phyloP scores from a whole-genome alignment of 2,888 invertebrate species.

The Hipparchia sbordonii region DNA sequence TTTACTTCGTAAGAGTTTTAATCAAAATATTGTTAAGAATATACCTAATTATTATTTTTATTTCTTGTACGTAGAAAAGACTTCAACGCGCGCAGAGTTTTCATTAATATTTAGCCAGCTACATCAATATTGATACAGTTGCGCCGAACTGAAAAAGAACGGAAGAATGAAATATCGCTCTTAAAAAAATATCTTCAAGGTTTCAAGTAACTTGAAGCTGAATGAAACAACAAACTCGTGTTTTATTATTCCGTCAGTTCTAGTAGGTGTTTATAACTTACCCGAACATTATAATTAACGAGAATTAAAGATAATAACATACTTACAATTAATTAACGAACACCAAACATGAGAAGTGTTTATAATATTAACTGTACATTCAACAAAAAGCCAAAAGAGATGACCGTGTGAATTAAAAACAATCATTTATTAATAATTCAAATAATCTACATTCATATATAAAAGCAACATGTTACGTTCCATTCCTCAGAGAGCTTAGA shows the following conservation, averaged over 20 bases:
- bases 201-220: neutral
- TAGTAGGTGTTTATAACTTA: slow-evolving; percentile 9
- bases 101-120: neutral
- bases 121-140: slow-evolving; percentile 7
- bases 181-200: neutral
- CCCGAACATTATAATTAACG: slow-evolving; percentile 1
- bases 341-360: slow-evolving; percentile 3
- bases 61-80: slow-evolving; percentile 50
- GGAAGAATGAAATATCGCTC: neutral
- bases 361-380: slow-evolving; percentile 4
- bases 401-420: slow-evolving; percentile 4
- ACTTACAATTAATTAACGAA: neutral
- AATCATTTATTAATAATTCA: slow-evolving; percentile 1
- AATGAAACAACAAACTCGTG: neutral
- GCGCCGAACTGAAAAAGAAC: neutral
- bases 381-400: neutral
- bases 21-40: too few species aligned
- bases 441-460: neutral
- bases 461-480: slow-evolving; percentile 8
- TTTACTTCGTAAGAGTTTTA: too few species aligned
- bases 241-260: neutral
- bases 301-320: neutral
- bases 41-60: neutral
- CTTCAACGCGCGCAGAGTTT: slow-evolving; percentile 51
- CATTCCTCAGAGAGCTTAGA: neutral